Percentiles rank a stretch among this genome's conserved stretches.
These are phyloP conservation scores for Thera britannica DNA, from an alignment of 2,888 invertebrate genomes.

Conservation along the genomic window DNA sequence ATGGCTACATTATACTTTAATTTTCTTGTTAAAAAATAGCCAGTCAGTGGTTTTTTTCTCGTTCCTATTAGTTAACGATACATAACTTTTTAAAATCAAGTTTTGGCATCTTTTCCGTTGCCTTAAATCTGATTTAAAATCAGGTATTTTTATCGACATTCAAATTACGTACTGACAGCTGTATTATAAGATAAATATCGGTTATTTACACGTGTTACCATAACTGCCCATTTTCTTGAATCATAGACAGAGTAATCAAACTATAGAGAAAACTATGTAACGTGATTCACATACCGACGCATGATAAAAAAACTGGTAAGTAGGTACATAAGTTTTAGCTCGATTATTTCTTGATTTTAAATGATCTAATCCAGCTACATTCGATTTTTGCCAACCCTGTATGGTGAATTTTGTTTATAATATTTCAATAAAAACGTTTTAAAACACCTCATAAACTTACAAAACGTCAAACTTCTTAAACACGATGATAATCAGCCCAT, in stretches of 20 bases:
- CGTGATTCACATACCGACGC: neutral
- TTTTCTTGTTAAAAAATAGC: too few species aligned
- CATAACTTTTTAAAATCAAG: neutral
- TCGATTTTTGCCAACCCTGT: too few species aligned
- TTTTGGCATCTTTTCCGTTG: conserved; percentile 13
- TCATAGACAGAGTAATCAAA: conserved; percentile 34
- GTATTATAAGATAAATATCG: conserved; percentile 63
- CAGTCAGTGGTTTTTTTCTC: too few species aligned
- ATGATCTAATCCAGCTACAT: too few species aligned
- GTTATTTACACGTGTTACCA: conserved; percentile 56
- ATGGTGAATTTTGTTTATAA: too few species aligned
- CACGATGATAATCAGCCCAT: conserved; percentile 6
- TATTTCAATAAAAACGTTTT: neutral
- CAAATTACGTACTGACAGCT: conserved; percentile 54
- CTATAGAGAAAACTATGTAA: conserved; percentile 16
- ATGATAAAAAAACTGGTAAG: neutral
- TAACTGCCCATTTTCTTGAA: conserved; percentile 50
- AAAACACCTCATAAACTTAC: neutral
- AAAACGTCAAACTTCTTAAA: neutral
- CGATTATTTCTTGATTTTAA: too few species aligned
- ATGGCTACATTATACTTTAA: too few species aligned
- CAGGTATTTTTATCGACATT: conserved; percentile 29
- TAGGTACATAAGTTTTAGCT: too few species aligned
- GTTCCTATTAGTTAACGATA: too few species aligned
- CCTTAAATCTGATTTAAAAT: conserved; percentile 34